phyloP scores from a whole-genome alignment of 2,797 vertebrate genomes.

The Rhabdomys pumilio region DNA sequence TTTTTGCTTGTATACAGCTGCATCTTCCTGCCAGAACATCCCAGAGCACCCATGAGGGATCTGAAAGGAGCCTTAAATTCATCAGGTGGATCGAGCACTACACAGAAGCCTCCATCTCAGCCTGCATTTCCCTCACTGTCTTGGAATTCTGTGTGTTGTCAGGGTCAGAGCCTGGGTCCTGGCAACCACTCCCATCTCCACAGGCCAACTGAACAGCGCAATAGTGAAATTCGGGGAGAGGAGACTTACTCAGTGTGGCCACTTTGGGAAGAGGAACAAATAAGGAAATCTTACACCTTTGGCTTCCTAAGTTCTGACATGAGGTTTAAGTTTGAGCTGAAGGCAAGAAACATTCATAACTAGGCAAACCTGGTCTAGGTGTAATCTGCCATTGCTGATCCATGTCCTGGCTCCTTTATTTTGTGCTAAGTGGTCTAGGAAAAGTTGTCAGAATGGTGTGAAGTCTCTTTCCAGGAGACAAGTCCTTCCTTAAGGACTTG shows the following conservation, averaged over 20 bases:
- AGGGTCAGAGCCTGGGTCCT: neutral
- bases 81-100: neutral
- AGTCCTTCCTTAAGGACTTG: too few species aligned
- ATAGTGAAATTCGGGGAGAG: neutral
- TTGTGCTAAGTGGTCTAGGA: neutral
- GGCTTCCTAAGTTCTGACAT: neutral
- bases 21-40: neutral
- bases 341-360: neutral
- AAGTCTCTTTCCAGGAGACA: neutral
- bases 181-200: neutral
- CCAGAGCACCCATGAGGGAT: constrained; percentile 11
- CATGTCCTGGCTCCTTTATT: neutral
- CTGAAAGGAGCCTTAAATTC: neutral
- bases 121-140: neutral
- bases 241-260: neutral
- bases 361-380: neutral
- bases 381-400: neutral
- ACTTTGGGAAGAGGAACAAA: neutral
- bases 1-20: neutral
- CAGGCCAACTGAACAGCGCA: neutral
- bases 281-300: neutral
- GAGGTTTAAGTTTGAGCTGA: neutral
- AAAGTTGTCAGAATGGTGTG: neutral
- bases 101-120: neutral
- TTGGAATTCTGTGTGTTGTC: neutral